Conservation (phyloP, 2,113 vertebrate genomes). For the Tragelaphus imberbis region DNA sequence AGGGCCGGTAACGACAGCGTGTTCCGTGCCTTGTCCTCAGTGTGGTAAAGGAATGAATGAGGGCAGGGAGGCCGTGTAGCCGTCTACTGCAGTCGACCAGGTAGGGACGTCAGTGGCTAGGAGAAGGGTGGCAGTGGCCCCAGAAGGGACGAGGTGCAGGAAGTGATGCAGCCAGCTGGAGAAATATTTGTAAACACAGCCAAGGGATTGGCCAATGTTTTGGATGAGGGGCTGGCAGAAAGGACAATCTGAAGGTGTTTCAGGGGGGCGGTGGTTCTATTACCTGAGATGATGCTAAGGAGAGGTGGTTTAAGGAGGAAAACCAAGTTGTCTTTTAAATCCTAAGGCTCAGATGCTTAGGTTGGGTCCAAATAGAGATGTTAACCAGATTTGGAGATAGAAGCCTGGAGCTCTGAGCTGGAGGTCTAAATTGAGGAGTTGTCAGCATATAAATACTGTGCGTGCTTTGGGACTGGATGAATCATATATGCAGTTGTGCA, state of each 20-base stretch:
- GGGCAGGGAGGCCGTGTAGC: not conserved
- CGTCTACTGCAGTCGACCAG: rapidly evolving
- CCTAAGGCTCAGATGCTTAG: not conserved
- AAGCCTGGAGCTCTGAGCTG: not conserved
- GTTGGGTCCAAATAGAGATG: not conserved
- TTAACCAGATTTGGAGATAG: not conserved
- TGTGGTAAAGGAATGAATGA: not conserved
- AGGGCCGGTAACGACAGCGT: rapidly evolving
- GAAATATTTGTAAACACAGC: not conserved
- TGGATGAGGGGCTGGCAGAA: not conserved
- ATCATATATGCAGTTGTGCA: rapidly evolving
- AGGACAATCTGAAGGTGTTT: not conserved
- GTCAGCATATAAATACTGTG: rapidly evolving
- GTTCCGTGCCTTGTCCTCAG: not conserved
- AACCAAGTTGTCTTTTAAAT: not conserved
- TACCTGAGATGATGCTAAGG: not conserved
- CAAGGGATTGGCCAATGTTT: not conserved
- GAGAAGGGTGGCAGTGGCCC: not conserved
- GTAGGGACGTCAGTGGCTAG: not conserved
- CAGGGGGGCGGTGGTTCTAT: not conserved
- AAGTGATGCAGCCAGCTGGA: not conserved
- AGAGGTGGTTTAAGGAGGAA: not conserved
- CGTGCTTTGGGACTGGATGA: not conserved
- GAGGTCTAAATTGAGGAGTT: not conserved
- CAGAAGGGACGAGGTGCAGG: not conserved